phyloP scores from a whole-genome alignment of 2,888 invertebrate genomes.

The Sisyra nigra region DNA sequence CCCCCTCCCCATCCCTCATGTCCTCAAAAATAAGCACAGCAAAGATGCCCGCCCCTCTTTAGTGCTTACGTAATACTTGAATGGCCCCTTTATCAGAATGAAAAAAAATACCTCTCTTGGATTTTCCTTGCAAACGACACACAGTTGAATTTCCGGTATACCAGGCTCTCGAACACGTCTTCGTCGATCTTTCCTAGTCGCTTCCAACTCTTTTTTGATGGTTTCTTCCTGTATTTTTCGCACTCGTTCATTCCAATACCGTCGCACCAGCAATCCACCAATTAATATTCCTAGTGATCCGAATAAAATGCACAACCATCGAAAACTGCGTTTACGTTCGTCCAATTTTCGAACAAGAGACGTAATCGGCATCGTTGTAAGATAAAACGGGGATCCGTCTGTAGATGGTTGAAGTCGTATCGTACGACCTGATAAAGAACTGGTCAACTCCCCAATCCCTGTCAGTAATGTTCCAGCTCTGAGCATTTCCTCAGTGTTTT shows the following conservation, averaged over 20 bases:
- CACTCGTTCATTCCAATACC: conserved; percentile 32
- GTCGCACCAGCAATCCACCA: conserved; percentile 29
- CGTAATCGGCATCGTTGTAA: conserved; percentile 63
- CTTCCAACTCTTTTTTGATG: conserved; percentile 43
- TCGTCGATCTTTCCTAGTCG: conserved; percentile 46
- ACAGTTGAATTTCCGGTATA: conserved; percentile 44
- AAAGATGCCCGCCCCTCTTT: too few species aligned
- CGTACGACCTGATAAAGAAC: conserved; percentile 38
- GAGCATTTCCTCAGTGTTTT: conserved; percentile 77
- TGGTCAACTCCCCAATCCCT: conserved; percentile 58
- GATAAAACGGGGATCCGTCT: conserved; percentile 52
- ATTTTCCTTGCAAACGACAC: conserved; percentile 74
- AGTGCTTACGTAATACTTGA: too few species aligned
- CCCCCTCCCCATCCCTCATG: too few species aligned
- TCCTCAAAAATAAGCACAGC: too few species aligned
- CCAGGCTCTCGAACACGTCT: conserved; percentile 44
- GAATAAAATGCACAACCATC: conserved; percentile 38
- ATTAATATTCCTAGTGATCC: conserved; percentile 37
- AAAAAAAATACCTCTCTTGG: conserved; percentile 50
- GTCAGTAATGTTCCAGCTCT: conserved; percentile 67
- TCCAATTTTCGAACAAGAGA: conserved; percentile 58
- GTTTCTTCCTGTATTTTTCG: conserved; percentile 37
- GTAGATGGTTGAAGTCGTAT: conserved; percentile 58
- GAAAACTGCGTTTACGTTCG: conserved; percentile 49
- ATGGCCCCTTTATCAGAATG: not conserved